phyloP scores from a whole-genome alignment of 2,113 vertebrate genomes.

The Syngnathoides biaculeatus region DNA sequence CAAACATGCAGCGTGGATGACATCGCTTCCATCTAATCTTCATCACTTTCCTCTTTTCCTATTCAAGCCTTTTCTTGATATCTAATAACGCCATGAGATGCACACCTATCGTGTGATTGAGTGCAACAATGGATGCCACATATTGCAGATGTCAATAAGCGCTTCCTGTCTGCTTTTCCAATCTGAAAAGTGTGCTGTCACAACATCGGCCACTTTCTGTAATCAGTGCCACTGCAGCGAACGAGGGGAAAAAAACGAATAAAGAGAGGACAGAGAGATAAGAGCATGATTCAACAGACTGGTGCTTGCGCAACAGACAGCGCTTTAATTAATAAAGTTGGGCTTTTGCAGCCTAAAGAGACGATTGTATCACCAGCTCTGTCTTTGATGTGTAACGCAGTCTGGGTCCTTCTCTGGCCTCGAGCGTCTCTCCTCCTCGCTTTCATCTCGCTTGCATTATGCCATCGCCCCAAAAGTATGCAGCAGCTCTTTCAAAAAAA shows the following conservation, averaged over 20 bases:
- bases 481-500: slow-evolving; percentile 8
- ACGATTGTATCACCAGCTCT: slow-evolving; percentile 55
- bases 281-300: slow-evolving; percentile 44
- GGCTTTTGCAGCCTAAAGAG: slow-evolving; percentile 50
- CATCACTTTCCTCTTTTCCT: slow-evolving; percentile 42
- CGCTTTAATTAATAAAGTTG: slow-evolving; percentile 64
- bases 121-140: slow-evolving; percentile 41
- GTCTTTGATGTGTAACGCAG: slow-evolving; percentile 63
- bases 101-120: slow-evolving; percentile 55
- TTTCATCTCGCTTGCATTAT: slow-evolving; percentile 48
- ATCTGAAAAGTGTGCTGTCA: slow-evolving; percentile 13
- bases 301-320: neutral
- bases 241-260: slow-evolving; percentile 34
- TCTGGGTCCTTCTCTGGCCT: slow-evolving; percentile 53
- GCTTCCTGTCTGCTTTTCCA: slow-evolving; percentile 3
- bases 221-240: slow-evolving; percentile 28
- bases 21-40: slow-evolving; percentile 51
- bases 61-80: slow-evolving; percentile 37
- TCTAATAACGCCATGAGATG: slow-evolving; percentile 17
- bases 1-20: slow-evolving; percentile 7
- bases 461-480: slow-evolving; percentile 22
- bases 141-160: neutral
- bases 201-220: slow-evolving; percentile 4
- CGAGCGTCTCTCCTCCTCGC: slow-evolving; percentile 38
- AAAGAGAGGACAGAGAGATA: slow-evolving; percentile 32